Evolutionary conservation across 2,113 vertebrate genomes (phyloP).

Genomic region (Pitta sordida): DNA sequence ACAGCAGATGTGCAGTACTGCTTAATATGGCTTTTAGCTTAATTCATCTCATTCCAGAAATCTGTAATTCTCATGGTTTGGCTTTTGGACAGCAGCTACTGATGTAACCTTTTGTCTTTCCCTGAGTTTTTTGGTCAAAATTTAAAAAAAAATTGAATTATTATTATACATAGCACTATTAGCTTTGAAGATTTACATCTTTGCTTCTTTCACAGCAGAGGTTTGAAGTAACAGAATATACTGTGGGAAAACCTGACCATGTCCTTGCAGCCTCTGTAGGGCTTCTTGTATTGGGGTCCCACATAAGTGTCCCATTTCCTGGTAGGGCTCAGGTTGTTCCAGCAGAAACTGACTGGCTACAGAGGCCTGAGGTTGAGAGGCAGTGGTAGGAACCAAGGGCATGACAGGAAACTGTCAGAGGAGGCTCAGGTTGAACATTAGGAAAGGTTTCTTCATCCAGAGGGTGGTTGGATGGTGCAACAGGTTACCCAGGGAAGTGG

Average conservation of each 20-base stretch:
- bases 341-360: neutral
- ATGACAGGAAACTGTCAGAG: neutral
- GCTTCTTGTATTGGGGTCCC: rapidly evolving
- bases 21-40: constrained; percentile 51
- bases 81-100: neutral
- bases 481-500: neutral
- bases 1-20: constrained; percentile 1
- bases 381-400: too few relatives aligned
- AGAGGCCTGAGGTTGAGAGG: neutral
- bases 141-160: neutral
- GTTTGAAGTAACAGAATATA: neutral
- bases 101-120: constrained; percentile 16
- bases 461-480: neutral
- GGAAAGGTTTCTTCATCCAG: neutral
- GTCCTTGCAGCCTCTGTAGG: neutral
- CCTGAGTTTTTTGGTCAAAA: neutral
- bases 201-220: neutral
- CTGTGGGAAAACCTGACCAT: neutral
- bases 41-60: constrained; percentile 32
- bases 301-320: neutral
- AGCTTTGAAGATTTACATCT: constrained; percentile 17
- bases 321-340: neutral
- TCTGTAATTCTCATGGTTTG: constrained; percentile 8
- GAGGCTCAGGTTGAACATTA: neutral
- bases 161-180: neutral